These are phyloP conservation scores for Spatulosminthurus flaviceps DNA, from an alignment of 2,888 invertebrate genomes.

Conservation along the genomic window DNA sequence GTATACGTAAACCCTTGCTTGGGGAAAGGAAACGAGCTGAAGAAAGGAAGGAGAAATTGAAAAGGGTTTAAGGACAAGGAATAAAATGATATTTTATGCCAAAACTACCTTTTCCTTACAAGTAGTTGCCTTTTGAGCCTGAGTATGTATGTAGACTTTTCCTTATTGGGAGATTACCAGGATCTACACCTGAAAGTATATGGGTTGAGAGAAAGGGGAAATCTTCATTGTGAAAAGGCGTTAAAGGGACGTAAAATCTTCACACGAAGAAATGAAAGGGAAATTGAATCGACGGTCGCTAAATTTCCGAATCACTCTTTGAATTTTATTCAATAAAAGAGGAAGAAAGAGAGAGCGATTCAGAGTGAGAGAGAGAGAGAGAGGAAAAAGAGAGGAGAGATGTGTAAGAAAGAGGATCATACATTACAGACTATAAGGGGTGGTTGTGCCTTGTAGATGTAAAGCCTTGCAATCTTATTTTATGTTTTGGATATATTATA, in stretches of 20 bases:
- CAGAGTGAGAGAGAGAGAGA: slow-evolving; percentile 1
- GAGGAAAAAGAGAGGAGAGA: neutral
- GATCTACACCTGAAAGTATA: neutral
- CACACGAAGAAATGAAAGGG: slow-evolving; percentile 25
- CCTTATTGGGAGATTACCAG: too few relatives aligned
- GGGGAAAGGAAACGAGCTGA: too few relatives aligned
- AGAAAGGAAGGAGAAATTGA: too few relatives aligned
- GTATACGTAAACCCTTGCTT: too few relatives aligned
- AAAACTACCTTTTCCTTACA: too few relatives aligned
- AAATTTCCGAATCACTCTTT: slow-evolving; percentile 34
- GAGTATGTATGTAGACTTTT: too few relatives aligned
- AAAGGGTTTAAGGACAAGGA: too few relatives aligned
- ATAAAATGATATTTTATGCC: too few relatives aligned
- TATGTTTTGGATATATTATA: too few relatives aligned
- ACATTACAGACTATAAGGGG: slow-evolving; percentile 3
- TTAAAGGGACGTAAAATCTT: slow-evolving; percentile 8
- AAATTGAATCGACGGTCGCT: slow-evolving; percentile 39
- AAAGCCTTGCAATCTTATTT: too few relatives aligned
- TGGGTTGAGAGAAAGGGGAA: neutral
- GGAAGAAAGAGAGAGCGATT: too few relatives aligned
- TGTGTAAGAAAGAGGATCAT: neutral
- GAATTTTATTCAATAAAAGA: slow-evolving; percentile 42
- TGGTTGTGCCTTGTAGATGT: neutral
- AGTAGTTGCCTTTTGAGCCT: too few relatives aligned
- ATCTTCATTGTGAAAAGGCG: slow-evolving; percentile 23